Conservation (phyloP, 2,888 invertebrate species). For the Cephus nigrinus region DNA sequence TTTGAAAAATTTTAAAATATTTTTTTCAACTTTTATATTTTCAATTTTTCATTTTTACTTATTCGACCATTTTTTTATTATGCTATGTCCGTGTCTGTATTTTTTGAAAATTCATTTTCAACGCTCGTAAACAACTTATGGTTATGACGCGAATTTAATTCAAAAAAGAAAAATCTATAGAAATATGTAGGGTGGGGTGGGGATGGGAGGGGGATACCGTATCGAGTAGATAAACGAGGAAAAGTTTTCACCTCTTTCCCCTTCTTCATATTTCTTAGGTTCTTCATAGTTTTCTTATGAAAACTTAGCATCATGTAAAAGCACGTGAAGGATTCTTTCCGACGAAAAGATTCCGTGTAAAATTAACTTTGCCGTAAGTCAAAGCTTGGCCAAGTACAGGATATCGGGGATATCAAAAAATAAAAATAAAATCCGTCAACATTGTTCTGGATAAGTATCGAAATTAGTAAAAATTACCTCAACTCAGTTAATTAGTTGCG, state of each 20-base stretch:
- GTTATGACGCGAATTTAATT: not conserved
- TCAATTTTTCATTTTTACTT: too few relatives aligned
- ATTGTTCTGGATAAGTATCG: too few relatives aligned
- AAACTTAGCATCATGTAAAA: not conserved
- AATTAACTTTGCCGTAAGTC: not conserved
- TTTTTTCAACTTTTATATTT: too few relatives aligned
- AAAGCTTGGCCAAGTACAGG: not conserved
- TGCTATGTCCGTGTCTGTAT: not conserved
- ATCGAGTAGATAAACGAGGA: slow-evolving; percentile 12
- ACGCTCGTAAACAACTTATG: too few relatives aligned
- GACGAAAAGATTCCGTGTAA: not conserved
- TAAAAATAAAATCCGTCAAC: too few relatives aligned
- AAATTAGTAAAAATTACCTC: not conserved
- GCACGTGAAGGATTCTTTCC: not conserved
- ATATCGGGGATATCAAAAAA: not conserved
- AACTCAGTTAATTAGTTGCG: not conserved
- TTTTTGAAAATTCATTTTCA: not conserved
- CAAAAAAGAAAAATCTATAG: not conserved
- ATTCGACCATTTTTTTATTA: not conserved
- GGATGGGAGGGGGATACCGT: too few relatives aligned
- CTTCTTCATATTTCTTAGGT: not conserved
- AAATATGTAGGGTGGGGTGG: not conserved
- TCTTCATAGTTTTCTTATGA: not conserved
- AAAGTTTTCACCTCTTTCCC: slow-evolving; percentile 16
- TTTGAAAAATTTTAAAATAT: too few relatives aligned